These are phyloP conservation scores for Orbicella faveolata DNA, from an alignment of 64 coral and sea anemone genomes.

Conservation along the genomic window DNA sequence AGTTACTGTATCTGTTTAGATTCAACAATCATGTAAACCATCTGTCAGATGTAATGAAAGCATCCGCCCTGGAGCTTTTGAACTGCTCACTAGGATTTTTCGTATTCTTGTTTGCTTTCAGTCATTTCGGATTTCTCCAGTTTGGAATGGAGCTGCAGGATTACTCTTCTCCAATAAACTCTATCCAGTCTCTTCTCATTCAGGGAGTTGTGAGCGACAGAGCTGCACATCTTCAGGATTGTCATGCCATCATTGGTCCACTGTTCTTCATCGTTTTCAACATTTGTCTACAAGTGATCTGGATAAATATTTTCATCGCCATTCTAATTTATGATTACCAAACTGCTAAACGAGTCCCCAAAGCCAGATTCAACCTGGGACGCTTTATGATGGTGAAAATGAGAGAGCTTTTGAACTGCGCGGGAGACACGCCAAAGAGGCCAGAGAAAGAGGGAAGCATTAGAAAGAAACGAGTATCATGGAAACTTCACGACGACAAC, in stretches of 20 bases:
- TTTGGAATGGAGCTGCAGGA: slow-evolving; percentile 16
- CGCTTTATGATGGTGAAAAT: slow-evolving; percentile 29
- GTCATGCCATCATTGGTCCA: slow-evolving; percentile 6
- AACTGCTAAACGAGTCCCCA: background rate
- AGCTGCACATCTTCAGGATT: background rate
- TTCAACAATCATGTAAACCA: slow-evolving; percentile 43
- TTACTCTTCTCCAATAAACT: background rate
- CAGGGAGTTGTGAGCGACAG: background rate
- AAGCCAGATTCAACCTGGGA: slow-evolving; percentile 7
- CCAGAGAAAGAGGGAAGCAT: background rate
- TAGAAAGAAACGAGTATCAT: background rate
- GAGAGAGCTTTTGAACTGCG: slow-evolving; percentile 20
- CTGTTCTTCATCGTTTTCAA: slow-evolving; percentile 11
- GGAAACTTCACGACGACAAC: background rate
- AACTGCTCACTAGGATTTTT: slow-evolving; percentile 2
- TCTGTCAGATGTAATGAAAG: slow-evolving; percentile 24
- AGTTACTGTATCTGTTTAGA: slow-evolving; percentile 20
- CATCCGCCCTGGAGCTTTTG: background rate
- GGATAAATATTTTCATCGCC: slow-evolving; percentile 38
- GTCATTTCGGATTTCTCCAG: slow-evolving; percentile 36
- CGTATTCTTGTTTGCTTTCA: slow-evolving; percentile 26
- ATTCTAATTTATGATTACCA: slow-evolving; percentile 44
- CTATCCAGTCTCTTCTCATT: slow-evolving; percentile 19
- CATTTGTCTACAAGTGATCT: slow-evolving; percentile 16
- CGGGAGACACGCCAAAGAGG: background rate